These are phyloP conservation scores for Paedocypris sp. DNA, from an alignment of 2,113 vertebrate genomes.

Conservation along the genomic window DNA sequence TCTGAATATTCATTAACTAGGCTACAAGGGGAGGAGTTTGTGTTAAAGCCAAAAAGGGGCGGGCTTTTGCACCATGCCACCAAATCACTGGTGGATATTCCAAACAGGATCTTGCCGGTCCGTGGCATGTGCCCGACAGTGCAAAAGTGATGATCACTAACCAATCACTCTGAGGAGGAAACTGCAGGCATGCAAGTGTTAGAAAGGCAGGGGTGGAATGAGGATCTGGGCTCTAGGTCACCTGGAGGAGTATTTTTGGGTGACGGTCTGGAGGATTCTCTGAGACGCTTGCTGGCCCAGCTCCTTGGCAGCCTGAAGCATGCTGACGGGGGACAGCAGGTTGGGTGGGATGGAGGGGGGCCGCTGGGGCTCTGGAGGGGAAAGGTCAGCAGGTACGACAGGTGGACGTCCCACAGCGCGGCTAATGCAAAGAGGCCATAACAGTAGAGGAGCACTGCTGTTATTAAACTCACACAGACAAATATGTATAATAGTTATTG, in stretches of 20 bases:
- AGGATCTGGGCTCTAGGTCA: conserved; percentile 18
- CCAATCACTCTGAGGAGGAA: not conserved
- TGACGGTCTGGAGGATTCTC: conserved; percentile 46
- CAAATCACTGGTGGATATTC: too few species aligned
- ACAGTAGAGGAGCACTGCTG: not conserved
- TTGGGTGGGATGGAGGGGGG: conserved; percentile 7
- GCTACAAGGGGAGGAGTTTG: too few species aligned
- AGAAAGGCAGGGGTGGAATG: not conserved
- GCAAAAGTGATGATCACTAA: too few species aligned
- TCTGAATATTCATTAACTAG: too few species aligned
- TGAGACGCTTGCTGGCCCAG: conserved; percentile 47
- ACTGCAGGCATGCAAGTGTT: not conserved
- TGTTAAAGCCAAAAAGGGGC: too few species aligned
- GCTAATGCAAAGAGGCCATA: not conserved
- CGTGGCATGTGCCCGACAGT: too few species aligned
- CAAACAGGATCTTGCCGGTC: too few species aligned
- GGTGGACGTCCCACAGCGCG: conserved; percentile 5
- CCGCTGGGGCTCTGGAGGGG: not conserved
- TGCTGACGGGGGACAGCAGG: conserved; percentile 36
- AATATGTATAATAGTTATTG: too few species aligned
- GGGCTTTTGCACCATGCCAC: too few species aligned
- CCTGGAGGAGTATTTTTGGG: conserved; percentile 46
- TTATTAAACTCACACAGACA: not conserved
- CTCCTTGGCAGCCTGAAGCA: conserved; percentile 39
- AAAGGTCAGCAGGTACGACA: not conserved